A percentile compares a stretch with the other conserved stretches of the same genome.
Evolutionary conservation across 2,113 vertebrate genomes (phyloP).

Genomic region (Callipepla squamata): DNA sequence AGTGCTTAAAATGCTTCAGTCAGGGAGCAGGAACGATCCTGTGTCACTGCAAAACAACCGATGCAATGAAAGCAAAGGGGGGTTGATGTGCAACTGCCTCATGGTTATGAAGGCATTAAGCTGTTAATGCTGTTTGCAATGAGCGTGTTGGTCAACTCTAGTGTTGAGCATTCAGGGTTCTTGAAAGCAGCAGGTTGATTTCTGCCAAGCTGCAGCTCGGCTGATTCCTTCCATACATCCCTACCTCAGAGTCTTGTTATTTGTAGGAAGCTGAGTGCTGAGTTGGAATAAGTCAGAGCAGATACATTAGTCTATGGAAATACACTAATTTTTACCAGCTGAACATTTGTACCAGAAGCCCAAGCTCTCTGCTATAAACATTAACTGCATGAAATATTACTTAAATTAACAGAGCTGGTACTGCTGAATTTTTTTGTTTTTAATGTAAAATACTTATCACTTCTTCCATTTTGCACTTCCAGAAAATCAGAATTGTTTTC

Average conservation of each 20-base stretch:
- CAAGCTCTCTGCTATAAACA: conserved; percentile 5
- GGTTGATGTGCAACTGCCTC: neutral
- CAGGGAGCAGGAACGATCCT: neutral
- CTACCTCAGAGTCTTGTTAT: conserved; percentile 27
- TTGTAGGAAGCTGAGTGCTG: conserved; percentile 19
- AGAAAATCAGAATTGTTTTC: conserved; percentile 25
- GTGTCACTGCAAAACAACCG: neutral
- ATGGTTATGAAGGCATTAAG: neutral
- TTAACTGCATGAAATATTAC: conserved; percentile 39
- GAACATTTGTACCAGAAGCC: neutral
- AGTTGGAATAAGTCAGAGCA: conserved; percentile 34
- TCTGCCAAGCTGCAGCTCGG: conserved; percentile 47
- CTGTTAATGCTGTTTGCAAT: conserved; percentile 37
- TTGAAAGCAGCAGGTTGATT: neutral
- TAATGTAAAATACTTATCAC: conserved; percentile 24
- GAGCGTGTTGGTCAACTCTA: conserved; percentile 4
- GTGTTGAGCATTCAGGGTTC: neutral
- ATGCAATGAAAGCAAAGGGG: neutral
- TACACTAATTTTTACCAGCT: conserved; percentile 49
- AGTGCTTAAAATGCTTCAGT: neutral
- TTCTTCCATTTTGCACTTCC: neutral
- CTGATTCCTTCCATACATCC: conserved; percentile 51
- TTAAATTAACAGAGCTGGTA: conserved; percentile 20
- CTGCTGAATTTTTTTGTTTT: neutral
- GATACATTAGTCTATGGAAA: conserved; percentile 10